Conservation (phyloP, 2,888 invertebrate genomes). For the Pterostichus niger region DNA sequence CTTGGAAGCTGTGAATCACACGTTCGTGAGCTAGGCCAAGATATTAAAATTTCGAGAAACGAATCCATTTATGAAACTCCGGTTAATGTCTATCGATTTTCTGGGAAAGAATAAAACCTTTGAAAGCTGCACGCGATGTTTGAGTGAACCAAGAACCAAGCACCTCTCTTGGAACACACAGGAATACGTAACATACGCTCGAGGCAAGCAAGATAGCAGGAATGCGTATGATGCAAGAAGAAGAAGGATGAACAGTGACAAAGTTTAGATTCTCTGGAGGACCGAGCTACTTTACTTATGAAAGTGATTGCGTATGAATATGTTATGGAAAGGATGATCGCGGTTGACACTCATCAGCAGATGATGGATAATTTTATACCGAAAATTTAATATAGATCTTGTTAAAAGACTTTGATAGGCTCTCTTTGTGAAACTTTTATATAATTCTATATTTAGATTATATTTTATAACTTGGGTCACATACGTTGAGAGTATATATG, state of each 20-base stretch:
- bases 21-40: background rate
- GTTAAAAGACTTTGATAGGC: too few relatives aligned
- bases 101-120: constrained; percentile 49
- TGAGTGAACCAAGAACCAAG: background rate
- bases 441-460: too few relatives aligned
- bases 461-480: too few relatives aligned
- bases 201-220: background rate
- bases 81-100: constrained; percentile 59
- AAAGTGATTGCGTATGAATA: constrained; percentile 51
- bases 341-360: background rate
- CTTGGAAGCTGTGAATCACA: background rate
- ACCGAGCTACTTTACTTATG: constrained; percentile 33
- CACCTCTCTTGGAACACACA: background rate
- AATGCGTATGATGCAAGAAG: background rate
- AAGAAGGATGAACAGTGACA: constrained; percentile 5
- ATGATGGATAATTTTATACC: constrained; percentile 20
- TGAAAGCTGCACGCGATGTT: constrained; percentile 35
- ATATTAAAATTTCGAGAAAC: constrained; percentile 54
- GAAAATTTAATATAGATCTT: background rate
- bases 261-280: constrained; percentile 32
- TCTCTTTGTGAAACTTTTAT: too few relatives aligned
- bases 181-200: constrained; percentile 28
- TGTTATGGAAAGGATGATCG: constrained; percentile 26
- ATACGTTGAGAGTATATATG: too few relatives aligned
- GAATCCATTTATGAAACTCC: constrained; percentile 51